Percentiles rank a stretch among this genome's conserved stretches.
phyloP scores from a whole-genome alignment of 2,888 invertebrate genomes.

The Papilio elwesi region DNA sequence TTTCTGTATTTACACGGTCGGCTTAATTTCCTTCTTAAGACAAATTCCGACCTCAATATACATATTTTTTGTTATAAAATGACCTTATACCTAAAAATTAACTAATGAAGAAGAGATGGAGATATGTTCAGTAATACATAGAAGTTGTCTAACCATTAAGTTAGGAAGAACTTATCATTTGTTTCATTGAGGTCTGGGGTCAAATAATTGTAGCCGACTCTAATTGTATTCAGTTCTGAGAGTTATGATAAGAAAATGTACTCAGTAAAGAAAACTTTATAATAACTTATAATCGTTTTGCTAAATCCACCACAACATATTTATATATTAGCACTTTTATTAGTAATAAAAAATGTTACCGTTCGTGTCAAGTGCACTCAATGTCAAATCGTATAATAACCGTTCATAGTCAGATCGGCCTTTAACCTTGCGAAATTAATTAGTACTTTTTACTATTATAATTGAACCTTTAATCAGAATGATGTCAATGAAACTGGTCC shows the following conservation, averaged over 20 bases:
- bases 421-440: slow-evolving; percentile 38
- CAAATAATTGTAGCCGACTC: too few species aligned
- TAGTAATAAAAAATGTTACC: slow-evolving; percentile 6
- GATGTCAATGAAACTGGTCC: slow-evolving; percentile 38
- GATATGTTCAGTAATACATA: too few species aligned
- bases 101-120: too few species aligned
- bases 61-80: too few species aligned
- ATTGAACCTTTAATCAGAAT: slow-evolving; percentile 30
- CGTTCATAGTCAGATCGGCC: slow-evolving; percentile 27
- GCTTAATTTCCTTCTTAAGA: neutral
- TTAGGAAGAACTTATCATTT: too few species aligned
- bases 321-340: neutral
- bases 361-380: slow-evolving; percentile 33
- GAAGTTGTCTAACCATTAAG: too few species aligned
- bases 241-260: too few species aligned
- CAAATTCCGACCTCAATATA: slow-evolving; percentile 1
- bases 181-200: too few species aligned
- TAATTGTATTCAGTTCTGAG: too few species aligned
- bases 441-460: slow-evolving; percentile 31
- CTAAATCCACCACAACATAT: neutral
- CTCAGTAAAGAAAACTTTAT: too few species aligned
- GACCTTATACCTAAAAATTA: too few species aligned
- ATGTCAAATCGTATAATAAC: slow-evolving; percentile 28
- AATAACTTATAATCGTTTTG: neutral
- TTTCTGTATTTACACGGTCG: neutral